Conservation (phyloP, 2,113 vertebrate species). For the Lagopus leucura region DNA sequence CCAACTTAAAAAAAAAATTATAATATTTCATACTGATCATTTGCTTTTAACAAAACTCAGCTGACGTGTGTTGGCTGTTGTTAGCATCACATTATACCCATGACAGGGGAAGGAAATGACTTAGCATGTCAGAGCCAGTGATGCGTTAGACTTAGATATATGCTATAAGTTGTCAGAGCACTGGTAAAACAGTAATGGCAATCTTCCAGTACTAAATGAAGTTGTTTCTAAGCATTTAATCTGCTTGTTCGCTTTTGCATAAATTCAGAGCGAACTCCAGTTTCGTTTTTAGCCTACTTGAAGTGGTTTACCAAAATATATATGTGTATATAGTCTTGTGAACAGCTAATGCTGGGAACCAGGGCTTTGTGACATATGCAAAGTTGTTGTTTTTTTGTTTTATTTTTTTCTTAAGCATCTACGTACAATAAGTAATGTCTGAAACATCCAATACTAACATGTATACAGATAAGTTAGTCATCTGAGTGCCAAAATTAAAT, state of each 20-base stretch:
- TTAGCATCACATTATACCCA: neutral
- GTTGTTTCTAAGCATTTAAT: slow-evolving; percentile 36
- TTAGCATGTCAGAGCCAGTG: neutral
- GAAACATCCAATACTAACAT: slow-evolving; percentile 17
- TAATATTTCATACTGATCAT: neutral
- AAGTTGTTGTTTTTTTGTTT: neutral
- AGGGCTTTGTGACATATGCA: neutral
- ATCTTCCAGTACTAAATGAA: slow-evolving; percentile 1
- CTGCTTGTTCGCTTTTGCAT: neutral
- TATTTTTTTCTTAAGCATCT: neutral
- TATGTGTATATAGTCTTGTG: neutral
- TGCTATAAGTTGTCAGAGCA: neutral
- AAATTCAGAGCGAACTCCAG: neutral
- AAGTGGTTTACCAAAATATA: neutral
- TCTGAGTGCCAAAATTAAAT: slow-evolving; percentile 51
- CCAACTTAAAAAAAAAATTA: neutral
- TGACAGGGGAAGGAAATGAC: neutral
- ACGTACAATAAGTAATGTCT: slow-evolving; percentile 47
- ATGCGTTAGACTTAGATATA: neutral
- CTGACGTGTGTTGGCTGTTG: neutral
- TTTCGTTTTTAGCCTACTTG: neutral
- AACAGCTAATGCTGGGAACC: neutral
- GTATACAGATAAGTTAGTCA: slow-evolving; percentile 28
- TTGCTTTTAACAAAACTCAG: neutral
- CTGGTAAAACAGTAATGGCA: slow-evolving; percentile 22